Percentiles rank a stretch among this genome's conserved stretches.
Conservation (phyloP, 2,888 invertebrate species). For the Geophilus truncorum region DNA sequence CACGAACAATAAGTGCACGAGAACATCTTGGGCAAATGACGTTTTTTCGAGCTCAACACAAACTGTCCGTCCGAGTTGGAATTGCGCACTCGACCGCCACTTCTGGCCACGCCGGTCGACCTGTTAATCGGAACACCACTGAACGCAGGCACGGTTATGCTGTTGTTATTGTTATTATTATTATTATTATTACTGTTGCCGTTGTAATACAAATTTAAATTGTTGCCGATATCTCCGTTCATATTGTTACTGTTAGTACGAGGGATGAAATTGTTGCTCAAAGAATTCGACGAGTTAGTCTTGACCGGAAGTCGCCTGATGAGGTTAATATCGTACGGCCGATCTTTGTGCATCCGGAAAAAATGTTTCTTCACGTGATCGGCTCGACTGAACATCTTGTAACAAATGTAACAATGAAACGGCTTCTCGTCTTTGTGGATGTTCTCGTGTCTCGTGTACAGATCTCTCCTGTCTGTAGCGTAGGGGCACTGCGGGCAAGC, state of each 20-base stretch:
- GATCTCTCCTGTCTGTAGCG: constrained; percentile 82
- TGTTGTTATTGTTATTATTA: constrained; percentile 35
- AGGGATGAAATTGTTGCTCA: not conserved
- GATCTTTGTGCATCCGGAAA: constrained; percentile 82
- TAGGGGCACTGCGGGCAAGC: constrained; percentile 83
- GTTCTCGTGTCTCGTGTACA: constrained; percentile 86
- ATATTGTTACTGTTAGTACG: not conserved
- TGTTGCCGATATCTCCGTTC: not conserved
- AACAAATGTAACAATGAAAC: constrained; percentile 86
- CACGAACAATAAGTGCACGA: constrained; percentile 86
- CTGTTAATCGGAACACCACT: constrained; percentile 44
- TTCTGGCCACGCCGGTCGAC: constrained; percentile 34
- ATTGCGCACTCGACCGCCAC: not conserved
- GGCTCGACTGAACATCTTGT: constrained; percentile 87
- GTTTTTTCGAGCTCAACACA: constrained; percentile 46
- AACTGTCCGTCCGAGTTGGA: constrained; percentile 28
- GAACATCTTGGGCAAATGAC: constrained; percentile 63
- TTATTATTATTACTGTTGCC: not conserved
- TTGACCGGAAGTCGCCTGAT: constrained; percentile 42
- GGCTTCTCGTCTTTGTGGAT: constrained; percentile 91
- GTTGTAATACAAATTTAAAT: not conserved
- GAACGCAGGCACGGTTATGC: constrained; percentile 45
- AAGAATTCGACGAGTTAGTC: constrained; percentile 56
- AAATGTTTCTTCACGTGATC: constrained; percentile 94
- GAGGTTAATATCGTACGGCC: constrained; percentile 64